Base-by-base conservation (phyloP, 1,140 invertebrate genomes). In the Atta cephalotes region DNA sequence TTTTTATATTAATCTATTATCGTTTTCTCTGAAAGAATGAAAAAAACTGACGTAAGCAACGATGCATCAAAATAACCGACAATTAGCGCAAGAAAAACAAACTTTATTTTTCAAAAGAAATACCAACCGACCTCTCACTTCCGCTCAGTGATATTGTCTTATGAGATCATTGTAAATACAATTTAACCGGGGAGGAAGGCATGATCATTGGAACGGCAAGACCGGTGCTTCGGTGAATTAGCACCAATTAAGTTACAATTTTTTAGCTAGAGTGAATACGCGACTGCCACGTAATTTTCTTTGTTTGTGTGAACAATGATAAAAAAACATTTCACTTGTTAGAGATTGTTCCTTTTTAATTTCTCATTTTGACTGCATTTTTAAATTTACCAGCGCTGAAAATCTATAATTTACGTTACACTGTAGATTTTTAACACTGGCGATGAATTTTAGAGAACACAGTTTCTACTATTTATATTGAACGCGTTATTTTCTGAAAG, bases 161-260 rank as follows among this genome's bases (percentile, higher is more conserved):
- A 74, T 70, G 49, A 91, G 77, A 76, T 60, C 74, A 65, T 31
- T 70, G 89, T 87, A 88, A 89, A 85, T 62, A 85, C 68, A 62
- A 31, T 85, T 71, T 66, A 56, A 49, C 65, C 66, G 63, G 39
- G 60, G 62, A 88, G 81, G 49, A 81, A 71, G 90, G 25, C 71
- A 51, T 68, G 76, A 74, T 87, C 25, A 31, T 49, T 60, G 45
- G 25, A 79, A 65, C 45, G 39, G 18, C 51, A 58, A 70, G 77
- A 77, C 60, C 88, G 82, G 87, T 78, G 76, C 84, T 91, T 91
- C 91, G 60, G 84, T 89, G 86, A 92, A 93, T 93, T 93, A 93
- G 56, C 60, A 78, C 62, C 90, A 92, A 93, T 93, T 93, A 91
- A 92, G 86, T 39, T 53, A 78, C 65, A 56, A 91, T 76, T 91